phyloP scores from a whole-genome alignment of 2,113 vertebrate genomes.

The Mesocricetus auratus region DNA sequence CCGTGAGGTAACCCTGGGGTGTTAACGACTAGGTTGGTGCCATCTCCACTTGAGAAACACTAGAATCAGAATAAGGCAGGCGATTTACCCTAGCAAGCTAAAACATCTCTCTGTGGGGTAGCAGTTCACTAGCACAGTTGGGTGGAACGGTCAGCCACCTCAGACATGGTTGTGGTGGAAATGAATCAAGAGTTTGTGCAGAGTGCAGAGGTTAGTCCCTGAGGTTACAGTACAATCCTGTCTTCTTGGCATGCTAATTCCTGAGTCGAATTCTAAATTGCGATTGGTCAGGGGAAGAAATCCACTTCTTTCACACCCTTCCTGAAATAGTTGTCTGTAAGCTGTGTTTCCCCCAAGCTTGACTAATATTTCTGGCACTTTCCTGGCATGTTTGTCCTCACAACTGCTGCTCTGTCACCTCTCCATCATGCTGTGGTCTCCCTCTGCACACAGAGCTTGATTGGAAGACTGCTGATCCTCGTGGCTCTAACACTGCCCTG shows the following conservation, averaged over 20 bases:
- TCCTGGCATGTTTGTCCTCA: neutral
- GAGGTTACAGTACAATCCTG: neutral
- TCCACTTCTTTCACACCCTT: neutral
- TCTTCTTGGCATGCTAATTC: neutral
- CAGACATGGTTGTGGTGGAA: neutral
- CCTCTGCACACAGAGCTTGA: neutral
- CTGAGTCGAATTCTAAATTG: neutral
- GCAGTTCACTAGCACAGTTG: neutral
- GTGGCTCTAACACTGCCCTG: constrained; percentile 29
- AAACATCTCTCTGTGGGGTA: neutral
- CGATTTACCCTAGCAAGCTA: neutral
- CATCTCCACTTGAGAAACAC: constrained; percentile 3
- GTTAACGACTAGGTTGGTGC: constrained; percentile 45
- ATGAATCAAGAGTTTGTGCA: neutral
- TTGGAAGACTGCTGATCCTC: constrained; percentile 5
- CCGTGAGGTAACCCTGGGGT: neutral
- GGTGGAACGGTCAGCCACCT: neutral
- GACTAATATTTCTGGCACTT: neutral
- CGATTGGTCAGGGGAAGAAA: neutral
- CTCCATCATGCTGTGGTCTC: accelerated
- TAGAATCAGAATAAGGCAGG: constrained; percentile 1
- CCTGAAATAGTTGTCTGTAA: neutral
- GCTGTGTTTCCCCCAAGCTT: neutral
- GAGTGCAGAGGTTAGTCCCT: constrained; percentile 27
- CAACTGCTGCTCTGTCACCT: constrained; percentile 4